Evolutionary conservation across 1,140 invertebrate species (phyloP).

Genomic region (Brachionus paranguensis): DNA sequence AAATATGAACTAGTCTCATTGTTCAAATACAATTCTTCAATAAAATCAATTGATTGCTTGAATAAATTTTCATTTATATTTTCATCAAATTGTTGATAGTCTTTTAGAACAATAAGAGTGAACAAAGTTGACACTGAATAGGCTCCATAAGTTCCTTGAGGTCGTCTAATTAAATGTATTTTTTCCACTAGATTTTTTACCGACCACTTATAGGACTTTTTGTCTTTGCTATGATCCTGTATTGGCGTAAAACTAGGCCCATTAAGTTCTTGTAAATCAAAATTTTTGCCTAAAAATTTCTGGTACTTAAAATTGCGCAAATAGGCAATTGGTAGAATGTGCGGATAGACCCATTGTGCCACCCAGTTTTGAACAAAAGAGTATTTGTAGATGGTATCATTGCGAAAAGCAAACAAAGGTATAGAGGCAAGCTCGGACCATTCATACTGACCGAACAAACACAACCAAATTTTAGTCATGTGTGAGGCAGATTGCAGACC

Average conservation of each 20-base stretch:
- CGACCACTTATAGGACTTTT: neutral
- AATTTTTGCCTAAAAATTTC: slow-evolving; percentile 8
- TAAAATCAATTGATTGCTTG: slow-evolving; percentile 26
- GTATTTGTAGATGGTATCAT: slow-evolving; percentile 22
- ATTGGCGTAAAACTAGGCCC: neutral
- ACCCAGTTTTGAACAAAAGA: slow-evolving; percentile 36
- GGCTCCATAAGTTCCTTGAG: slow-evolving; percentile 28
- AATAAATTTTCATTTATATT: neutral
- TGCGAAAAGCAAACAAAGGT: slow-evolving; percentile 5
- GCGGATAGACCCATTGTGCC: slow-evolving; percentile 38
- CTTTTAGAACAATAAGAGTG: neutral
- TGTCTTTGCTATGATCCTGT: neutral
- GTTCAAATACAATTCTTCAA: slow-evolving; percentile 15
- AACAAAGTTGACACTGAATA: slow-evolving; percentile 32
- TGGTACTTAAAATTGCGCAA: slow-evolving; percentile 13
- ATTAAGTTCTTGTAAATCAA: slow-evolving; percentile 9
- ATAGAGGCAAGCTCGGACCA: slow-evolving; percentile 14
- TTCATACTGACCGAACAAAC: slow-evolving; percentile 18
- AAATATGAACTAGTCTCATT: slow-evolving; percentile 5
- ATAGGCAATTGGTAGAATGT: slow-evolving; percentile 34
- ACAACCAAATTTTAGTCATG: slow-evolving; percentile 35
- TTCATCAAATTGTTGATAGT: slow-evolving; percentile 31
- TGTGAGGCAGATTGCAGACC: neutral
- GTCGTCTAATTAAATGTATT: neutral
- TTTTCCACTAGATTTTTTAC: slow-evolving; percentile 31